Evolutionary conservation across 2,888 invertebrate genomes (phyloP), one percentile per base, ranked within the genome.

Genomic region (Agriopis marginaria): DNA sequence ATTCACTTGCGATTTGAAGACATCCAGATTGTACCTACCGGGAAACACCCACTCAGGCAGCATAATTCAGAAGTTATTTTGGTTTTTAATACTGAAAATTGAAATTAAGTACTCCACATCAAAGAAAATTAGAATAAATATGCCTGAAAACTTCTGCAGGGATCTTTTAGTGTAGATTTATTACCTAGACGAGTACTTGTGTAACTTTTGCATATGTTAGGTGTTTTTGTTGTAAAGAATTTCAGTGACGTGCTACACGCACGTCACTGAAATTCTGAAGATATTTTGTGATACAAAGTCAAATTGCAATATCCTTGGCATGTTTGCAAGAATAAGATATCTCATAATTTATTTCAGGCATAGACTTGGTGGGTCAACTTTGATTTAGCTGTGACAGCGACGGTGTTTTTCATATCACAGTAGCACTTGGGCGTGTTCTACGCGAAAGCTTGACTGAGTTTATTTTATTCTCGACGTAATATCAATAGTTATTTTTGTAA

Each of bases 121-220:
- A 61, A 61, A 61, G 61, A 39, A 51, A 50, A 51, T 50, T 17
- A 14, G 42, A 51, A 61, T 61, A 51, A 51, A 61, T 51, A 51
- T 44, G 44, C 12, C 42, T 51, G 61, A 11, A 61, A 32, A 14
- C 50, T 50, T 61, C 14, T 14, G 14, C 42, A 55, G 40, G n/a
- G 40, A 55, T 55, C 55, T 55, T 42, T 42, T 40, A 54, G 42
- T 55, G 40, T 14, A 55, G 55, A 45, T 44, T 58, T 58, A 44
- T 58, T 58, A 23, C 17, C 45, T 44, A 58, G 45, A 45, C 44
- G 23, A 45, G 45, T 23, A 45, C 9, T 12, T 58, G 4, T 7
- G 2, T n/a, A 55, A 42, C 9, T 42, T 55, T 39, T 40, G 14
- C 39, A 54, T 54, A 39, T 53, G 11, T 55, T 55, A 55, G 14